Conservation (phyloP, 2,888 invertebrate genomes). For the Alviniconcha strummeri region DNA sequence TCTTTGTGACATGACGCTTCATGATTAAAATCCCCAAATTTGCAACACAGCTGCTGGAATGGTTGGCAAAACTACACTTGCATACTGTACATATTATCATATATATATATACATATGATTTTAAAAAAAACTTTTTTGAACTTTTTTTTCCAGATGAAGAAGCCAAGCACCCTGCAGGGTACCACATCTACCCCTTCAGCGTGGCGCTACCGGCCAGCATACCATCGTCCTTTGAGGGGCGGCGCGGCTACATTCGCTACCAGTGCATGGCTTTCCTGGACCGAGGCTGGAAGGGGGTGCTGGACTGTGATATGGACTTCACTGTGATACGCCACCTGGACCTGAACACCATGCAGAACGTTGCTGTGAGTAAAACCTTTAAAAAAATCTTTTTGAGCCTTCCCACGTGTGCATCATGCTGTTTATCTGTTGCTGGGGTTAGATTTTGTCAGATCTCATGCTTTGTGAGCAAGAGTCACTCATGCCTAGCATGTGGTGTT, state of each 20-base stretch:
- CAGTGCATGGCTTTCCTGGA: conserved; percentile 40
- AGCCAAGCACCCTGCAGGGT: conserved; percentile 37
- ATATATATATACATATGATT: too few species aligned
- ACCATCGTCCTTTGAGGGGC: conserved; percentile 43
- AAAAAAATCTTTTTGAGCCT: too few species aligned
- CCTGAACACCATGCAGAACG: conserved; percentile 33
- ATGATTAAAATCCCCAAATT: too few species aligned
- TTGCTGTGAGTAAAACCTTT: conserved; percentile 32
- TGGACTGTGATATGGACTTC: conserved; percentile 40
- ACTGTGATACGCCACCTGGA: conserved; percentile 43
- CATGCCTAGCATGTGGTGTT: too few species aligned
- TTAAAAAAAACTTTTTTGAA: background rate
- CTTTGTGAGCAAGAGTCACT: too few species aligned
- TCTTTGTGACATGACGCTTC: too few species aligned
- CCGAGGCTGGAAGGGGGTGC: conserved; percentile 39
- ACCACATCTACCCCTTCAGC: conserved; percentile 43
- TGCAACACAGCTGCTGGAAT: too few species aligned
- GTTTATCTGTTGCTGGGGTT: too few species aligned
- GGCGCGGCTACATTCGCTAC: conserved; percentile 40
- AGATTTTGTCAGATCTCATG: too few species aligned
- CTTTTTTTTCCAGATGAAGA: conserved; percentile 29
- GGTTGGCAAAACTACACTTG: too few species aligned
- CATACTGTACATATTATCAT: too few species aligned
- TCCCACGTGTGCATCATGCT: too few species aligned
- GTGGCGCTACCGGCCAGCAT: conserved; percentile 39